These are phyloP conservation scores for Perdix hodgsoniae DNA, from an alignment of 2,797 vertebrate genomes.

Conservation along the genomic window DNA sequence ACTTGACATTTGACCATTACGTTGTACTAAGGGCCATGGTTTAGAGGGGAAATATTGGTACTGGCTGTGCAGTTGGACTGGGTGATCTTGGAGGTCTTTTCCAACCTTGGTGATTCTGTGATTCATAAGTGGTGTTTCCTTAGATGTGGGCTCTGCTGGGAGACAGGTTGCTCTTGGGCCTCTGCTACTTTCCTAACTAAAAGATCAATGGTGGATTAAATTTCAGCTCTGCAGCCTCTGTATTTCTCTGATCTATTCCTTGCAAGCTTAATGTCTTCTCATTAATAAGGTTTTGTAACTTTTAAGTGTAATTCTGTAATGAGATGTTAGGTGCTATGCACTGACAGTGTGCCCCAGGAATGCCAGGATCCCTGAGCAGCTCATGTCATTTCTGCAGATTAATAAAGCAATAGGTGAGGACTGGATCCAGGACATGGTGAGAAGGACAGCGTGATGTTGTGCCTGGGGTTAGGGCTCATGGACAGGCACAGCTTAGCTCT, in stretches of 20 bases:
- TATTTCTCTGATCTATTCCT: background rate
- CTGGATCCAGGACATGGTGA: background rate
- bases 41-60: too few species aligned
- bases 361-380: background rate
- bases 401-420: background rate
- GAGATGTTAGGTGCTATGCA: background rate
- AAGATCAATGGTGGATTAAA: background rate
- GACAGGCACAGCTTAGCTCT: background rate
- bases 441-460: background rate
- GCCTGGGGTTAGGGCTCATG: background rate
- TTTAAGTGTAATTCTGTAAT: background rate
- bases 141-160: background rate
- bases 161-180: background rate
- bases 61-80: too few species aligned
- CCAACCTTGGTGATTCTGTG: too few species aligned
- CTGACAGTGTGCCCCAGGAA: background rate
- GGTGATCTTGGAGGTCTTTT: too few species aligned
- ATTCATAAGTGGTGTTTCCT: background rate
- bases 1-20: slow-evolving; percentile 16
- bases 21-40: too few species aligned
- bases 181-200: background rate
- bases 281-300: background rate
- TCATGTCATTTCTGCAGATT: background rate
- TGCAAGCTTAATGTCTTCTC: background rate
- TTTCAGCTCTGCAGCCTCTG: background rate